Conservation (phyloP, 2,797 vertebrate genomes). For the Myotis planiceps region DNA sequence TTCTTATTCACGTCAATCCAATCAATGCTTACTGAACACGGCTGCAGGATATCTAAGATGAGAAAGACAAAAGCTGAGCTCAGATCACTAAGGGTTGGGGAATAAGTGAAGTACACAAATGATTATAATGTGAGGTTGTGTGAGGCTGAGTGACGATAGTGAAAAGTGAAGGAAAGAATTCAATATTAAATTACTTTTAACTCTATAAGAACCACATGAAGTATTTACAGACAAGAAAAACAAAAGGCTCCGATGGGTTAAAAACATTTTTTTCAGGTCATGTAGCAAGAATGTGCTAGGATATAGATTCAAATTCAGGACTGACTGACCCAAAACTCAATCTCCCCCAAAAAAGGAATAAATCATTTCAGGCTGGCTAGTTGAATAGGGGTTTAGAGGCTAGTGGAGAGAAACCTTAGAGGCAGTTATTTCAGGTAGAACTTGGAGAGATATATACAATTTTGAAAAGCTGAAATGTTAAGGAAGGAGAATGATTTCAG, state of each 20-base stretch:
- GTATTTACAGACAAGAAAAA: conserved; percentile 16
- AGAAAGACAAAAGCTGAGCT: neutral
- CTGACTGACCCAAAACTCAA: neutral
- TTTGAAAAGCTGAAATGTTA: neutral
- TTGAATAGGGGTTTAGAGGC: neutral
- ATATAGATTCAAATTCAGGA: conserved; percentile 30
- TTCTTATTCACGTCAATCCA: conserved; percentile 23
- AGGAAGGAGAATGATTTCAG: neutral
- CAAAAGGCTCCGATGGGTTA: neutral
- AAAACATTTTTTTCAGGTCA: conserved; percentile 16
- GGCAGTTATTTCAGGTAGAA: conserved; percentile 3
- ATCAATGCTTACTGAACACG: neutral
- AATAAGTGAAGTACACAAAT: neutral
- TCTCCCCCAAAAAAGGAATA: neutral
- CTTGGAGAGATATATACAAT: neutral
- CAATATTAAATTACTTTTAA: neutral
- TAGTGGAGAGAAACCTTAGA: neutral
- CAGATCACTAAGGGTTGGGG: neutral
- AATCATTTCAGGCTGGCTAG: neutral
- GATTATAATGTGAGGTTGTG: neutral
- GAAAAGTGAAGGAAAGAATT: neutral
- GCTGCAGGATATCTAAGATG: neutral
- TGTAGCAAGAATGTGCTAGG: neutral
- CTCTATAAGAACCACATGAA: neutral
- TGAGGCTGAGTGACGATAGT: neutral